Percentiles rank a stretch among this genome's conserved stretches.
phyloP scores from a whole-genome alignment of 2,888 invertebrate genomes.

The Caenorhabditis sulstoni region DNA sequence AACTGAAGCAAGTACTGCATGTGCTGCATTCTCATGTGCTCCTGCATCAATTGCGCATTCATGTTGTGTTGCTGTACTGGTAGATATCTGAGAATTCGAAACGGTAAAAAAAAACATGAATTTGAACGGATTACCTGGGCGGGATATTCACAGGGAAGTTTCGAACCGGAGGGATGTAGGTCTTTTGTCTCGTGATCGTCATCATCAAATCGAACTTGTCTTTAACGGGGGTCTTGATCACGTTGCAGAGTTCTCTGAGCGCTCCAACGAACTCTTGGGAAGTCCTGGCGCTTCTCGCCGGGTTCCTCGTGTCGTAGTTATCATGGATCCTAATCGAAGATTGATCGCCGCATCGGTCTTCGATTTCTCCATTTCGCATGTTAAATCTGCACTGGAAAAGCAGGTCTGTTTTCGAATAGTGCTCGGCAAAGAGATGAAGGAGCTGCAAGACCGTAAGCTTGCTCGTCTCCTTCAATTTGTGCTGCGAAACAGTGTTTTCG shows the following conservation, averaged over 20 bases:
- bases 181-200: neutral
- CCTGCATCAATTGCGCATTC: no score
- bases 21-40: no score
- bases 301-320: constrained; percentile 22
- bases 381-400: constrained; percentile 11
- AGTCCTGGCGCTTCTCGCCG: constrained; percentile 29
- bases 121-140: no score
- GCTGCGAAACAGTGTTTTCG: constrained; percentile 15
- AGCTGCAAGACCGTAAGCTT: constrained; percentile 12
- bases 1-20: no score
- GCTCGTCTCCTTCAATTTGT: neutral
- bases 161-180: neutral
- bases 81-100: no score
- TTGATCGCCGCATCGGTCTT: neutral
- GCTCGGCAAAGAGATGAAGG: constrained; percentile 15
- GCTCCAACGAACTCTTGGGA: neutral
- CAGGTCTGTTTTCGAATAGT: constrained; percentile 3
- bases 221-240: neutral
- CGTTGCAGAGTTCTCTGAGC: neutral
- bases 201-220: constrained; percentile 3
- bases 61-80: no score
- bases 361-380: constrained; percentile 21
- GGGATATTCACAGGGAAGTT: no score
- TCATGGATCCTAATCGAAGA: constrained; percentile 6
- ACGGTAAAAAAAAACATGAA: no score